phyloP scores from a whole-genome alignment of 2,797 vertebrate genomes.

The Yasuhikotakia modesta region DNA sequence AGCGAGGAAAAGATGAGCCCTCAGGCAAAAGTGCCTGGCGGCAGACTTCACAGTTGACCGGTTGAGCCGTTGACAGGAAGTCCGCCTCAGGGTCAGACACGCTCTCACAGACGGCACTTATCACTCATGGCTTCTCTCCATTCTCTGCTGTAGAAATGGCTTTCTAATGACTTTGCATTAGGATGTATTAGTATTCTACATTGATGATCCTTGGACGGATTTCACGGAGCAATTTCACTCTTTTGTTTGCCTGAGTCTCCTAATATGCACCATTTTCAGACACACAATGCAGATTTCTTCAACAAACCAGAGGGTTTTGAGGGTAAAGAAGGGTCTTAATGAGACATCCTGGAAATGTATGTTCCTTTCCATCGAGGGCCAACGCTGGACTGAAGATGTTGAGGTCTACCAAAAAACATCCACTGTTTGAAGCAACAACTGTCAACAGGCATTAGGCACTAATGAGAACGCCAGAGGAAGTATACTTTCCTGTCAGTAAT shows the following conservation, averaged over 20 bases:
- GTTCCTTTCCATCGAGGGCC: neutral
- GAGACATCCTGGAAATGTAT: constrained; percentile 3
- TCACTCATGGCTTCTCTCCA: constrained; percentile 7
- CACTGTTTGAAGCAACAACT: neutral
- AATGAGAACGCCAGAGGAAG: constrained; percentile 21
- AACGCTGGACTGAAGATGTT: constrained; percentile 20
- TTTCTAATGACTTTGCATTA: constrained; percentile 29
- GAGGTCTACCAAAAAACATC: neutral
- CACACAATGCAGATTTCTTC: constrained; percentile 15
- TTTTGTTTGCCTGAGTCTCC: constrained; percentile 18
- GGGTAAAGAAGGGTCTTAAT: neutral
- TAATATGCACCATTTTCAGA: neutral
- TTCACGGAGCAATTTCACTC: constrained; percentile 1
- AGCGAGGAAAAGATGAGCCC: constrained; percentile 16
- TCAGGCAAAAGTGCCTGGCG: neutral
- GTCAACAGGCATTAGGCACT: constrained; percentile 14
- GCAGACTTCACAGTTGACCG: constrained; percentile 1
- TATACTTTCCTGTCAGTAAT: constrained; percentile 7
- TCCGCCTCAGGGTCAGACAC: constrained; percentile 5
- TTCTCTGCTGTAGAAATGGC: neutral
- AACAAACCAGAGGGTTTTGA: neutral
- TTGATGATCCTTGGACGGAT: constrained; percentile 13
- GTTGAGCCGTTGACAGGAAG: constrained; percentile 1
- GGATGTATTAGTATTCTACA: constrained; percentile 12
- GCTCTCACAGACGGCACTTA: neutral